Evolutionary conservation across 2,797 vertebrate genomes (phyloP).

Genomic region (Adrianichthys oophorus): DNA sequence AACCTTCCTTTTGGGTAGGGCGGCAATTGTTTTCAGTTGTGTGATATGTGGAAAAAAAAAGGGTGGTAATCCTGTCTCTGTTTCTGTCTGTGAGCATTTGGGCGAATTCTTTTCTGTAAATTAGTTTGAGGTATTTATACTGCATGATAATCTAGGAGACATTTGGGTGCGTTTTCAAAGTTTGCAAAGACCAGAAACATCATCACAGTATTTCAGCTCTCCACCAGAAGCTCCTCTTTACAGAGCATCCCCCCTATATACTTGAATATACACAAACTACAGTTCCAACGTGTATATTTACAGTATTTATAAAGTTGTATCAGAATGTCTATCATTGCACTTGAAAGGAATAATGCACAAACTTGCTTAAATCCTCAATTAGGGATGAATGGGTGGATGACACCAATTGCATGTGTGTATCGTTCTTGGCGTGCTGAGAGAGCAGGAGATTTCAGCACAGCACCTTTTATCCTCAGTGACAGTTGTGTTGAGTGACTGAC

Average conservation of each 20-base stretch:
- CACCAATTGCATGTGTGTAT: constrained; percentile 76
- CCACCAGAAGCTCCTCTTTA: constrained; percentile 57
- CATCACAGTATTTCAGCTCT: constrained; percentile 55
- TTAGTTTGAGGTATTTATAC: constrained; percentile 78
- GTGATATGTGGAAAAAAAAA: constrained; percentile 39
- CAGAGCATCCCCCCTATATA: constrained; percentile 64
- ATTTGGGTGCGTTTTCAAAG: constrained; percentile 61
- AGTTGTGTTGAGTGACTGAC: constrained; percentile 51
- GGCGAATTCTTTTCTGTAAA: constrained; percentile 73
- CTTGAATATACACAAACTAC: constrained; percentile 66
- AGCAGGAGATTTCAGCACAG: constrained; percentile 45
- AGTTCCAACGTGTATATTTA: constrained; percentile 66
- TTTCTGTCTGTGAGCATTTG: constrained; percentile 72
- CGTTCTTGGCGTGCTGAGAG: constrained; percentile 63
- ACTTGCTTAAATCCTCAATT: constrained; percentile 47
- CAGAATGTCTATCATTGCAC: constrained; percentile 64
- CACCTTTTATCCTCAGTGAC: constrained; percentile 48
- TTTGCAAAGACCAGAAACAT: constrained; percentile 64
- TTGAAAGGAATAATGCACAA: constrained; percentile 63
- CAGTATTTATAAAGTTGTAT: constrained; percentile 69
- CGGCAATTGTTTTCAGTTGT: constrained; percentile 22
- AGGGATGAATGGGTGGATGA: constrained; percentile 60
- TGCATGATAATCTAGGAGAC: constrained; percentile 76
- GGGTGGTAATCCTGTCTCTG: constrained; percentile 70
- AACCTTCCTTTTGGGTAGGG: constrained; percentile 11